Evolutionary conservation across 2,888 invertebrate genomes (phyloP).

Genomic region (Merodon equestris): DNA sequence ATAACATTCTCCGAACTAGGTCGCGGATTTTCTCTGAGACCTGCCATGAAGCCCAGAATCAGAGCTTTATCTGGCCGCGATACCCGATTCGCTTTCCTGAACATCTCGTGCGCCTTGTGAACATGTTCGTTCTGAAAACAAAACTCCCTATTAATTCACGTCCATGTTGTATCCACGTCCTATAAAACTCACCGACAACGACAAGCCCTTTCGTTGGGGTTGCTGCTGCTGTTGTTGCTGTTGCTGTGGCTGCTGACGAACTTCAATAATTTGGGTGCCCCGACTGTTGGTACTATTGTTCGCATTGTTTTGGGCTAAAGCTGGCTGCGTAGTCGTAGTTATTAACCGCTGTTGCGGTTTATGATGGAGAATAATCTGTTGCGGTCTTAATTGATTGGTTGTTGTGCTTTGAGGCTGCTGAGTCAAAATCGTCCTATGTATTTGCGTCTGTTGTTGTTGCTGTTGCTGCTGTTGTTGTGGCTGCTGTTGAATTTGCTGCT

Average conservation of each 20-base stretch:
- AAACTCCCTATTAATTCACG: no score
- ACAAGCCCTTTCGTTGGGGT: conserved; percentile 77
- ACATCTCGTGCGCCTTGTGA: conserved; percentile 98
- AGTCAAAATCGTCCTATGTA: conserved; percentile 77
- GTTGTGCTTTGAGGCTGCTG: conserved; percentile 73
- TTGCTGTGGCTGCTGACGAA: conserved; percentile 72
- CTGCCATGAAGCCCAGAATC: conserved; percentile 98
- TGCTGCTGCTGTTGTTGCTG: conserved; percentile 76
- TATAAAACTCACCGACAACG: conserved; percentile 75
- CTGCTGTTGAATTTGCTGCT: conserved; percentile 76
- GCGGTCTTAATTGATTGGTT: conserved; percentile 75
- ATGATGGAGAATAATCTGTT: conserved; percentile 77
- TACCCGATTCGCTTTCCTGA: conserved; percentile 96
- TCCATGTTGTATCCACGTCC: no score
- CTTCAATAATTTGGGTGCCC: conserved; percentile 75
- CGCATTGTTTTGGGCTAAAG: conserved; percentile 58
- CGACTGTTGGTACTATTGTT: conserved; percentile 57
- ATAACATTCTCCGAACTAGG: conserved; percentile 98
- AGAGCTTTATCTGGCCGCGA: conserved; percentile 98
- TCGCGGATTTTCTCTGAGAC: conserved; percentile 97
- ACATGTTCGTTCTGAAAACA: conserved; percentile 98
- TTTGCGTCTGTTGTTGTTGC: conserved; percentile 69
- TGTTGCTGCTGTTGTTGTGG: conserved; percentile 72
- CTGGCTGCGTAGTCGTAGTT: conserved; percentile 66
- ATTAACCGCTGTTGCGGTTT: conserved; percentile 76